A percentile compares a stretch with the other conserved stretches of the same genome.
Evolutionary conservation across 2,797 vertebrate species (phyloP).

Genomic region (Anguilla anguilla): DNA sequence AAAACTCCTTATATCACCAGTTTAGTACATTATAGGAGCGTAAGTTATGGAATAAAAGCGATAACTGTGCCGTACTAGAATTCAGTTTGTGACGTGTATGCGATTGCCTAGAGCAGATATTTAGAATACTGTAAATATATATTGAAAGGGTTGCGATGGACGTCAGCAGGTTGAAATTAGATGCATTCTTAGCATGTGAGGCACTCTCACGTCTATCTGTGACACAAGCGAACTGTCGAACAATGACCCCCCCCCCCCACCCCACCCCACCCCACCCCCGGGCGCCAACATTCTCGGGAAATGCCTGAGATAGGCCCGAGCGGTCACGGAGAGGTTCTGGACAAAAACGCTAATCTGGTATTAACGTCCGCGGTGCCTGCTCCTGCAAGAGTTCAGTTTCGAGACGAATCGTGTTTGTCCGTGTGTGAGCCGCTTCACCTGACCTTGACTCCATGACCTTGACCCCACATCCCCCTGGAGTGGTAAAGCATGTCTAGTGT

Average conservation of each 20-base stretch:
- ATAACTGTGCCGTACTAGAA: neutral
- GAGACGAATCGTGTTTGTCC: too few species aligned
- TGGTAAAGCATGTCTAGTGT: too few species aligned
- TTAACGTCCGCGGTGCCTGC: neutral
- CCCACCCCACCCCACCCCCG: too few species aligned
- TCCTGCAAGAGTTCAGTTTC: too few species aligned
- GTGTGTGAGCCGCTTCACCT: too few species aligned
- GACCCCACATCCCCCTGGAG: too few species aligned
- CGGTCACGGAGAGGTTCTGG: neutral
- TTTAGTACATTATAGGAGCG: neutral
- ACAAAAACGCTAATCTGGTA: neutral
- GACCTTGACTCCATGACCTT: too few species aligned
- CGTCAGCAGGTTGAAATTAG: neutral
- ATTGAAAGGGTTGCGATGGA: neutral
- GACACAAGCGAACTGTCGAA: neutral
- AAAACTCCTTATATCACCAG: neutral
- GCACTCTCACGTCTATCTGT: neutral
- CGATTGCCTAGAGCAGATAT: neutral
- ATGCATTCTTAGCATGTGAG: neutral
- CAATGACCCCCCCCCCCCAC: too few species aligned
- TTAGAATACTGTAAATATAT: neutral
- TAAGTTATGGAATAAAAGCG: neutral
- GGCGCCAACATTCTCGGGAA: neutral
- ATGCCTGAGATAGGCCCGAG: neutral
- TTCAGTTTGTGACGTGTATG: neutral